A percentile compares a stretch with the other conserved stretches of the same genome.
Evolutionary conservation across 1,140 invertebrate genomes (phyloP).

Genomic region (Paralvinella palmiformis): DNA sequence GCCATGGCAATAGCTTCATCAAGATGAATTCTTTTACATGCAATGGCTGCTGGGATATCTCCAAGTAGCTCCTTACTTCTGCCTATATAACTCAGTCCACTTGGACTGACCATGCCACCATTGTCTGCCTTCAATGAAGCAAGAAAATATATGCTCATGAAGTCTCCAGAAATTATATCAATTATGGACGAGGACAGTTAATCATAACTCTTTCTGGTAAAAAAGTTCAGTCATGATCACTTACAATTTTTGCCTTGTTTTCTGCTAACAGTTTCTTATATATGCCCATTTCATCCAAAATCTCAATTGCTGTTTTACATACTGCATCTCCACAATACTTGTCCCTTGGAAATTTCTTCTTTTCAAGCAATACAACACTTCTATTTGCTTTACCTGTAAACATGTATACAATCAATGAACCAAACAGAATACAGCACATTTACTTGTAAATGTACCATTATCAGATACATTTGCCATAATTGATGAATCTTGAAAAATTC

Average conservation of each 20-base stretch:
- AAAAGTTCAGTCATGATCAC: conserved; percentile 9
- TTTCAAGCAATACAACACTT: conserved; percentile 35
- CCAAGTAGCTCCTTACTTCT: conserved; percentile 34
- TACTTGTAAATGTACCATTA: too few species aligned
- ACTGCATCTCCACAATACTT: conserved; percentile 42
- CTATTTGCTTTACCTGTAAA: conserved; percentile 30
- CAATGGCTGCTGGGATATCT: conserved; percentile 35
- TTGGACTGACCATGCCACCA: conserved; percentile 35
- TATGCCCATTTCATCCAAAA: conserved; percentile 37
- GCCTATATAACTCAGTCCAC: conserved; percentile 35
- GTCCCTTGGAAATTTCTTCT: conserved; percentile 40
- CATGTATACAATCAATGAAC: neutral
- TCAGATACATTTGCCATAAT: too few species aligned
- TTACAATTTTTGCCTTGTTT: conserved; percentile 35
- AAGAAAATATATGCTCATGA: neutral
- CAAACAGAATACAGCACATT: neutral
- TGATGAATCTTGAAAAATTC: neutral
- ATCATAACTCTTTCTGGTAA: too few species aligned
- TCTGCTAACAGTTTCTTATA: conserved; percentile 32
- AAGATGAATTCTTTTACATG: conserved; percentile 34
- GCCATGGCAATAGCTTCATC: conserved; percentile 39
- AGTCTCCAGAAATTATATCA: neutral
- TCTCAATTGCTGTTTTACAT: conserved; percentile 40
- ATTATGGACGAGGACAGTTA: neutral
- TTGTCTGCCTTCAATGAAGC: conserved; percentile 29